Evolutionary conservation across 2,888 invertebrate species (phyloP), one percentile per base, ranked within the genome.

Genomic region (Caenorhabditis macrosperma): DNA sequence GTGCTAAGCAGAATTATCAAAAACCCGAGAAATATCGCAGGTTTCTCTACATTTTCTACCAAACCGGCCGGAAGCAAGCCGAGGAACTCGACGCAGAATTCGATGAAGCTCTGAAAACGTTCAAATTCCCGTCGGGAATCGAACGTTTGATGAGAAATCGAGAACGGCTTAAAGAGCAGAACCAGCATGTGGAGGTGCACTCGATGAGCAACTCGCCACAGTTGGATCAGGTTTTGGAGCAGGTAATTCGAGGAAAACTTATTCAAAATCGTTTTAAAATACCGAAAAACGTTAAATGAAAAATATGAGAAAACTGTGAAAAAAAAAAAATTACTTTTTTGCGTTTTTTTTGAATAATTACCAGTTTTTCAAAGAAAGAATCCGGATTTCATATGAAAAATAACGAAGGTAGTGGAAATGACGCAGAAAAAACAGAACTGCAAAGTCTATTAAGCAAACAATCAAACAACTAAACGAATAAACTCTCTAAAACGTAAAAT

Each of bases 221-320:
- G n/a, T 30, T 87, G 66, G 87, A 87, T 79, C 54, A 64, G 4
- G 82, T 84, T 9, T 22, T 87, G 7, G 87, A 87, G 52, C 80
- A 86, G 81, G 87, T 86, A n/a, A 0, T 5, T 33, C 6, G 33
- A 7, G 5, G 33, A 33, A 33, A 33, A 7, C 10, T n/a, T n/a
- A n/a, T n/a, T n/a, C n/a, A n/a, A n/a, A n/a, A n/a, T n/a, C n/a
- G n/a, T n/a, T n/a, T n/a, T n/a, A n/a, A n/a, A n/a, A n/a, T n/a
- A n/a, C n/a, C n/a, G n/a, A n/a, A n/a, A n/a, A n/a, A n/a, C n/a
- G n/a, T n/a, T n/a, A n/a, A n/a, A n/a, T n/a, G n/a, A n/a, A n/a
- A n/a, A n/a, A n/a, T n/a, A n/a, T n/a, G n/a, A 54, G 5, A 12
- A 12, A 20, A 22, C 30, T 50, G 35, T 7, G 22, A 55, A 35